Conservation (phyloP, 2,113 vertebrate species). For the Zeus faber region DNA sequence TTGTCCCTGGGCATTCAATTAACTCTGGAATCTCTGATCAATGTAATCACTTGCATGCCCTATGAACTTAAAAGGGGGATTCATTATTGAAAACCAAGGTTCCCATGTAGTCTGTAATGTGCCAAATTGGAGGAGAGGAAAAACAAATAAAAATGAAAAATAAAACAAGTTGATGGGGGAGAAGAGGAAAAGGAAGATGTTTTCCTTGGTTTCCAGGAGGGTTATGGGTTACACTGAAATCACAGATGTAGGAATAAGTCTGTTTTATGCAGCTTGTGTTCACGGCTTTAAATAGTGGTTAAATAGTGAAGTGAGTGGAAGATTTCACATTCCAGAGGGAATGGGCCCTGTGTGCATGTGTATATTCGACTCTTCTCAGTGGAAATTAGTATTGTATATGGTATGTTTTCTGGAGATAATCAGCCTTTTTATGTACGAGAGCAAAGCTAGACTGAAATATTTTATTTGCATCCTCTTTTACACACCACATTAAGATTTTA, state of each 20-base stretch:
- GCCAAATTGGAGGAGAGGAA: constrained; percentile 32
- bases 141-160: constrained; percentile 24
- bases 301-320: too few relatives aligned
- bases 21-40: constrained; percentile 50
- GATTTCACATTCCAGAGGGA: too few relatives aligned
- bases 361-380: too few relatives aligned
- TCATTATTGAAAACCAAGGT: constrained; percentile 51
- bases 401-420: too few relatives aligned
- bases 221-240: constrained; percentile 45
- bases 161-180: constrained; percentile 32
- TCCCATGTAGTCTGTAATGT: constrained; percentile 36
- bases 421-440: too few relatives aligned
- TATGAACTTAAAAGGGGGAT: constrained; percentile 56
- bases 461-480: too few relatives aligned
- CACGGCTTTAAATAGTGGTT: not conserved
- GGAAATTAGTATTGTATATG: too few relatives aligned
- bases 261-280: not conserved
- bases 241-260: constrained; percentile 18
- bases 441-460: too few relatives aligned
- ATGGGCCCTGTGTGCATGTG: too few relatives aligned
- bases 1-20: constrained; percentile 52
- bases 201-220: constrained; percentile 39
- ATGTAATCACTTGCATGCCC: constrained; percentile 41
- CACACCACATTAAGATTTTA: too few relatives aligned
- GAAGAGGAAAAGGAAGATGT: constrained; percentile 22